Base-by-base conservation (phyloP, 2,113 vertebrate species). In the Puntigrus tetrazona region DNA sequence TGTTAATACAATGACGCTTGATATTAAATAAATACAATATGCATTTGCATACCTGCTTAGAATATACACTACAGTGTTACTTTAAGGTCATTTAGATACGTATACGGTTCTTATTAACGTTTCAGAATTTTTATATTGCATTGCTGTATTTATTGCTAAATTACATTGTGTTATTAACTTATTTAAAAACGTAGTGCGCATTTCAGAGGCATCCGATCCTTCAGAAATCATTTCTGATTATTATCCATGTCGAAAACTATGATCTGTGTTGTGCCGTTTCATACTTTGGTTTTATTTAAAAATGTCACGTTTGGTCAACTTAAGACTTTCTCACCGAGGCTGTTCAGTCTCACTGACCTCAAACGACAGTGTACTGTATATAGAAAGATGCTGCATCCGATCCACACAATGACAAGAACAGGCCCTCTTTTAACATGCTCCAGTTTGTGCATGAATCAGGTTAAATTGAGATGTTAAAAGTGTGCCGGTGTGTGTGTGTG, bases 391-490 rank as follows among this genome's bases (percentile, higher is more conserved):
- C n/a, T 4, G 22, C 34, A 38, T 38, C 20, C 38, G 38, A 38
- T 31, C 7, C 25, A 2, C 16, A 1, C 3, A 75, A 45, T n/a
- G 36, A 45, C 8, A 1, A 22, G 50, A 36, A 72, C 9, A 31
- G 41, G 55, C 72, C 34, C 8, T 18, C 25, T 61, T 86, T 55
- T 22, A 55, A 18, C 67, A 69, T 69, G 74, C 43, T 67, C 47
- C 29, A 84, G 29, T 57, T 50, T 83, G 38, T 38, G 34, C 4
- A 59, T 63, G 76, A 84, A 84, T 6, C 45, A 73, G 61, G 67
- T 45, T 70, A 79, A 85, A 88, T 85, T 78, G 78, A 88, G 78
- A 74, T n/a, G 27, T 85, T 55, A 29, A 31, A 29, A 25, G 84
- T 69, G 63, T 47, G 45, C 65, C 38, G 18, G 43, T 78, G 57